phyloP scores from a whole-genome alignment of 2,113 vertebrate species.

The Ariopsis seemanni region DNA sequence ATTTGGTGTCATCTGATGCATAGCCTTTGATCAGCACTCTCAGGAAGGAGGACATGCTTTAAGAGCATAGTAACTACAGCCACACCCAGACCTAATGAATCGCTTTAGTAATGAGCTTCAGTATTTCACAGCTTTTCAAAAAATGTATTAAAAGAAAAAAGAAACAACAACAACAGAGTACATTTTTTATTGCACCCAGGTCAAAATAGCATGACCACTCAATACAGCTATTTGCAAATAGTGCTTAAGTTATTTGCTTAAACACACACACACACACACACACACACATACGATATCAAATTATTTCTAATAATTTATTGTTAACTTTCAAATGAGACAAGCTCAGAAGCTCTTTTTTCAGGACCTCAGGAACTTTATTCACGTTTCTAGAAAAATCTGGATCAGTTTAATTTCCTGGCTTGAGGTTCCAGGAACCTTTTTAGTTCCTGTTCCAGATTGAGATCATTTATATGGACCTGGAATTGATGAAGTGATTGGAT shows the following conservation, averaged over 20 bases:
- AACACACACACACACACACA: slow-evolving; percentile 14
- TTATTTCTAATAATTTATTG: neutral
- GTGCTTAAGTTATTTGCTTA: neutral
- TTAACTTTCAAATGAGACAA: neutral
- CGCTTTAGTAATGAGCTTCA: neutral
- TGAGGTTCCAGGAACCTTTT: neutral
- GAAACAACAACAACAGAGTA: too few relatives aligned
- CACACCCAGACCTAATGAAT: slow-evolving; percentile 22
- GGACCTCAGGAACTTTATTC: neutral
- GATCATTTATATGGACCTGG: neutral
- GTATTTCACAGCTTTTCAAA: neutral
- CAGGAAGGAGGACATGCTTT: slow-evolving; percentile 18
- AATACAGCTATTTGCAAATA: neutral
- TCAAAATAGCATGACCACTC: neutral
- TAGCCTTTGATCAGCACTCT: slow-evolving; percentile 32
- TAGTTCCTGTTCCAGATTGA: neutral
- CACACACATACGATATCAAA: neutral
- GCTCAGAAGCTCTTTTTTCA: neutral
- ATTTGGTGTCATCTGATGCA: slow-evolving; percentile 29
- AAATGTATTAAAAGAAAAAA: neutral
- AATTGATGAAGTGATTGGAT: neutral
- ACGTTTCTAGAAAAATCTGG: neutral
- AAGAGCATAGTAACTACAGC: neutral
- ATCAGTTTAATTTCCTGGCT: neutral
- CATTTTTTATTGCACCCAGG: neutral